These are phyloP conservation scores for Hoplodrina ambigua DNA, from an alignment of 2,888 invertebrate genomes.

Conservation along the genomic window DNA sequence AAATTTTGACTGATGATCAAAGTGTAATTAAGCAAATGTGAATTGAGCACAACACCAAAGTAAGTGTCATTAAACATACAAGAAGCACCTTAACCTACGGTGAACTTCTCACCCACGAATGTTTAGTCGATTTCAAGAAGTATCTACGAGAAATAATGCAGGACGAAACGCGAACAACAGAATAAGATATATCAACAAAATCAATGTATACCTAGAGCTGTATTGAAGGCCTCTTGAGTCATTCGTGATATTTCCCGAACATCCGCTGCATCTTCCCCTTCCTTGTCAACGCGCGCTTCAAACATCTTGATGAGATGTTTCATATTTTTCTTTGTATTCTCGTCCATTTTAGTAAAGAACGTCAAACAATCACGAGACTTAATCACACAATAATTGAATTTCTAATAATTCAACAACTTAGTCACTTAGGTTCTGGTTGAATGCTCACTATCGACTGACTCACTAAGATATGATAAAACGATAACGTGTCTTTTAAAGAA, in stretches of 20 bases:
- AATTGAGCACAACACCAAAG: conserved; percentile 17
- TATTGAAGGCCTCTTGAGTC: conserved; percentile 68
- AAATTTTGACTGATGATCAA: neutral
- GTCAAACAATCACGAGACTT: conserved; percentile 29
- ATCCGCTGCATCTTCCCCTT: conserved; percentile 70
- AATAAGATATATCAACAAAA: neutral
- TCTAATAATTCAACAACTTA: conserved; percentile 35
- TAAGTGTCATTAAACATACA: conserved; percentile 42
- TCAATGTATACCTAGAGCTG: conserved; percentile 65
- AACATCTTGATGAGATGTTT: conserved; percentile 83
- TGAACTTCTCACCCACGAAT: neutral
- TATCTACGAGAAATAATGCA: conserved; percentile 10
- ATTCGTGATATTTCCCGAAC: conserved; percentile 60
- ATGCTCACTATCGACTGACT: conserved; percentile 75
- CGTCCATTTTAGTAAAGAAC: conserved; percentile 70
- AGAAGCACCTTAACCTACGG: conserved; percentile 21
- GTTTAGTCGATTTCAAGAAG: conserved; percentile 11
- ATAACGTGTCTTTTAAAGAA: conserved; percentile 72
- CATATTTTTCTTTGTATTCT: conserved; percentile 72
- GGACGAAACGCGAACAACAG: neutral
- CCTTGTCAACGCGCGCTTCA: conserved; percentile 73
- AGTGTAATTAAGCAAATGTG: conserved; percentile 18
- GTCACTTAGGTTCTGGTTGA: conserved; percentile 61
- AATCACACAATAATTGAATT: conserved; percentile 36
- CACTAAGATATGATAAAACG: conserved; percentile 74